A percentile compares a stretch with the other conserved stretches of the same genome.
Conservation (phyloP, 1,140 invertebrate species). For the Ceratosolen solmsi region DNA sequence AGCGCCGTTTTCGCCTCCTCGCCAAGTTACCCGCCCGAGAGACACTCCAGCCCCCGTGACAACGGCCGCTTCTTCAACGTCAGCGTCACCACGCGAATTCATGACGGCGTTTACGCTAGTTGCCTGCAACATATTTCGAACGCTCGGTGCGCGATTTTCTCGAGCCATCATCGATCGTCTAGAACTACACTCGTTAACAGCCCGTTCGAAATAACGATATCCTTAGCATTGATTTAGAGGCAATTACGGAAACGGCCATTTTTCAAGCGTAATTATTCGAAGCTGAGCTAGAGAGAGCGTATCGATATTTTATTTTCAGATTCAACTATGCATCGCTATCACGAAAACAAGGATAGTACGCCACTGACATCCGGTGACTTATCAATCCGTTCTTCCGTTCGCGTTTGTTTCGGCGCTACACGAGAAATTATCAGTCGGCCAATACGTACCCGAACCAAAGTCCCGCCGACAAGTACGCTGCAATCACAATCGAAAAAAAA, state of each 20-base stretch:
- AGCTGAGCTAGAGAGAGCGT: neutral
- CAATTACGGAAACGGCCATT: too few relatives aligned
- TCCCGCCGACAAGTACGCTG: neutral
- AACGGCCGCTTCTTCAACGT: too few relatives aligned
- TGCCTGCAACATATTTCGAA: too few relatives aligned
- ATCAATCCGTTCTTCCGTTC: conserved; percentile 69
- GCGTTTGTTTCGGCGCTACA: conserved; percentile 48
- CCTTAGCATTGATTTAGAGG: too few relatives aligned
- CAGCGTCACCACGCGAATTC: too few relatives aligned
- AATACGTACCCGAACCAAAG: conserved; percentile 17
- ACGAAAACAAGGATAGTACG: conserved; percentile 59
- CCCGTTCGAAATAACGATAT: too few relatives aligned
- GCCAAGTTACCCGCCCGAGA: too few relatives aligned
- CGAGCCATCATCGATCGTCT: too few relatives aligned
- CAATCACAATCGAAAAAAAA: conserved; percentile 32
- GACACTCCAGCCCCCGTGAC: too few relatives aligned
- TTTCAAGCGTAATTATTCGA: neutral
- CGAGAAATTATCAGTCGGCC: conserved; percentile 32
- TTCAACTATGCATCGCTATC: conserved; percentile 24
- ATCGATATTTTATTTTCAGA: conserved; percentile 48
- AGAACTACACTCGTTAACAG: too few relatives aligned
- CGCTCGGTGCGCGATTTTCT: neutral
- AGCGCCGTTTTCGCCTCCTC: too few relatives aligned
- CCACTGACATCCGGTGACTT: conserved; percentile 68
- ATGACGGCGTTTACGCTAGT: too few relatives aligned